Conservation (phyloP, 92 coral and sea anemone genomes). For the Porites evermanni region DNA sequence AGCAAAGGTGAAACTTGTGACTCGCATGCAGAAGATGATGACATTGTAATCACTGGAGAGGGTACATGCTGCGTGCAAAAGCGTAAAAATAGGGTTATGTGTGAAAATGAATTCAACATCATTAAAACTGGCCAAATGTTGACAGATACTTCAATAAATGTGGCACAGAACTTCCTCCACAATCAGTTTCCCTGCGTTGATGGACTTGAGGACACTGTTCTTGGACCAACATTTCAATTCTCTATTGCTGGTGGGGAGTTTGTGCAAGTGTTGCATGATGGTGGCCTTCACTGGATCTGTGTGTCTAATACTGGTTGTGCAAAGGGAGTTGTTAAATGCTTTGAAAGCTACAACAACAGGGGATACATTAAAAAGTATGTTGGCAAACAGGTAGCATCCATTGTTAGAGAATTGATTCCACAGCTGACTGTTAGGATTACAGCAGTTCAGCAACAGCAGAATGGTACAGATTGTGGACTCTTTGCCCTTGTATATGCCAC, state of each 20-base stretch:
- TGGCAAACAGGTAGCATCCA: conserved; percentile 38
- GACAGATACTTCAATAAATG: conserved; percentile 35
- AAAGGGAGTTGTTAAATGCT: conserved; percentile 34
- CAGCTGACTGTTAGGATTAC: conserved; percentile 28
- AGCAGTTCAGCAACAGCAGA: conserved; percentile 62
- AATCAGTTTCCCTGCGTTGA: conserved; percentile 29
- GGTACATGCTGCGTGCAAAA: background rate
- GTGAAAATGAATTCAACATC: background rate
- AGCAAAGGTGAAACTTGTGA: background rate
- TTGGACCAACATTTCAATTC: conserved; percentile 45
- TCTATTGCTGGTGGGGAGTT: conserved; percentile 46
- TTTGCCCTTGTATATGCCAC: conserved; percentile 69
- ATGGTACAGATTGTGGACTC: conserved; percentile 71
- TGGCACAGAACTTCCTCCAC: conserved; percentile 31
- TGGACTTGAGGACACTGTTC: conserved; percentile 45
- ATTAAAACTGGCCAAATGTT: conserved; percentile 19
- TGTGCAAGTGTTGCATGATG: conserved; percentile 67
- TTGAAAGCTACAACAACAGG: conserved; percentile 46
- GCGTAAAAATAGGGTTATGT: background rate
- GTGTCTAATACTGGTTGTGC: conserved; percentile 46
- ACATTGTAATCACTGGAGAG: background rate
- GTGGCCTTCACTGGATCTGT: conserved; percentile 63
- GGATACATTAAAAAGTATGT: conserved; percentile 24
- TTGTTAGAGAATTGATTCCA: conserved; percentile 31
- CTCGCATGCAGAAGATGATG: background rate